These are phyloP conservation scores for Bubo blakistoni DNA, from an alignment of 2,113 vertebrate species.

Conservation along the genomic window DNA sequence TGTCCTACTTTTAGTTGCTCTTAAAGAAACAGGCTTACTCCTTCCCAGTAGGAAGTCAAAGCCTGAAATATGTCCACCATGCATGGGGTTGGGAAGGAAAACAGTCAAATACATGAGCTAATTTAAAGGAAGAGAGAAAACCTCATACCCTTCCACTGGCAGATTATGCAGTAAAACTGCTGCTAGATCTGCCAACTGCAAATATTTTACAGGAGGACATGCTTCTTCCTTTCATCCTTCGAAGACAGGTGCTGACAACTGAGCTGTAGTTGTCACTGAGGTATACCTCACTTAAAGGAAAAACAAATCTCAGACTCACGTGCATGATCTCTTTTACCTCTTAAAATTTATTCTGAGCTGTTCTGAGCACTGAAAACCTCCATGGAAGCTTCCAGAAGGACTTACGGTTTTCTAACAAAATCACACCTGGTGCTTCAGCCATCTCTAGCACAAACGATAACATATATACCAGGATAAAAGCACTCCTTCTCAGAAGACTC, in stretches of 20 bases:
- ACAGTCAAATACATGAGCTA: not conserved
- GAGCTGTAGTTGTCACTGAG: not conserved
- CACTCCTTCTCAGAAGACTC: not conserved
- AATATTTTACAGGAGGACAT: not conserved
- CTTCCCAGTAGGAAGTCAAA: not conserved
- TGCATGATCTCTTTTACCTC: not conserved
- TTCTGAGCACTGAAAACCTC: not conserved
- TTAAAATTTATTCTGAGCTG: not conserved
- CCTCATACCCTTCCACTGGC: not conserved
- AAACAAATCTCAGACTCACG: not conserved
- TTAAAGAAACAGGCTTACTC: not conserved
- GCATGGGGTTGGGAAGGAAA: not conserved
- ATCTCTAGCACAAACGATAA: not conserved
- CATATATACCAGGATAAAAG: not conserved
- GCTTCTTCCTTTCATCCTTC: not conserved
- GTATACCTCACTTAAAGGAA: not conserved
- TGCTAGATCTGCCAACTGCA: not conserved
- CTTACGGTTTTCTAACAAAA: not conserved
- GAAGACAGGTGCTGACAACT: not conserved
- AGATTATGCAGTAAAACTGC: not conserved
- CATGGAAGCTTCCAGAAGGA: not conserved
- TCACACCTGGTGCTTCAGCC: not conserved
- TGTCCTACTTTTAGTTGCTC: not conserved
- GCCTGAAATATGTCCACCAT: not conserved
- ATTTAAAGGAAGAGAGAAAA: not conserved